Evolutionary conservation across 1,140 invertebrate species (phyloP).

Genomic region (Pseudoatta argentina): DNA sequence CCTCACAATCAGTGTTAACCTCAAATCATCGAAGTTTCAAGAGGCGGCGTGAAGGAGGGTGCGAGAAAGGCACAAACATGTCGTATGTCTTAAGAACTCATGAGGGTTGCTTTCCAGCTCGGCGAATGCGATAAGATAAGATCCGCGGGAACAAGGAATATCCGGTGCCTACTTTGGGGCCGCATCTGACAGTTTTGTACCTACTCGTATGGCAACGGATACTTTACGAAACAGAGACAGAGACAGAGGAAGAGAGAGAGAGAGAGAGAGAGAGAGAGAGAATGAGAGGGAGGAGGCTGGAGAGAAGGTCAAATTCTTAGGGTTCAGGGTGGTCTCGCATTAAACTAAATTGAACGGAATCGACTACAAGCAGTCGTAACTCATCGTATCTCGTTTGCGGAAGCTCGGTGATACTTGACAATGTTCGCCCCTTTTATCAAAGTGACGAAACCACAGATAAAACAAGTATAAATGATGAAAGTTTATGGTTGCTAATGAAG

Average conservation of each 20-base stretch:
- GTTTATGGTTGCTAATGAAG: conserved; percentile 6
- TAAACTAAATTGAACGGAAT: conserved; percentile 38
- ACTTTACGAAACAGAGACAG: conserved; percentile 35
- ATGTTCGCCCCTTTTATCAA: conserved; percentile 66
- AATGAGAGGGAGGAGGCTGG: background rate
- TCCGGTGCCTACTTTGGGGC: conserved; percentile 65
- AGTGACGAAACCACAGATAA: conserved; percentile 65
- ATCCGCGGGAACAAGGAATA: conserved; percentile 56
- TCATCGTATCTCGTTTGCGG: conserved; percentile 69
- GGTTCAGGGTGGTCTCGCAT: conserved; percentile 64
- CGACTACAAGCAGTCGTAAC: conserved; percentile 40
- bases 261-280: background rate
- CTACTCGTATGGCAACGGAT: conserved; percentile 73
- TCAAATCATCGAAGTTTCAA: conserved; percentile 76
- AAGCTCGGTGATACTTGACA: conserved; percentile 67
- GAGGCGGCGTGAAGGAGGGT: background rate
- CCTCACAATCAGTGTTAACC: conserved; percentile 15
- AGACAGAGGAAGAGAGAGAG: background rate
- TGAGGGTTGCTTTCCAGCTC: conserved; percentile 68
- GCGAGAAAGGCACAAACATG: conserved; percentile 19
- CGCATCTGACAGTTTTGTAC: conserved; percentile 76
- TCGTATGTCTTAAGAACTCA: conserved; percentile 46
- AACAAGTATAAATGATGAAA: conserved; percentile 38
- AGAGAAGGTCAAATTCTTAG: conserved; percentile 49
- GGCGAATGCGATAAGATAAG: conserved; percentile 78